Conservation (phyloP, 2,797 vertebrate genomes). For the Halcyon leucocephala region DNA sequence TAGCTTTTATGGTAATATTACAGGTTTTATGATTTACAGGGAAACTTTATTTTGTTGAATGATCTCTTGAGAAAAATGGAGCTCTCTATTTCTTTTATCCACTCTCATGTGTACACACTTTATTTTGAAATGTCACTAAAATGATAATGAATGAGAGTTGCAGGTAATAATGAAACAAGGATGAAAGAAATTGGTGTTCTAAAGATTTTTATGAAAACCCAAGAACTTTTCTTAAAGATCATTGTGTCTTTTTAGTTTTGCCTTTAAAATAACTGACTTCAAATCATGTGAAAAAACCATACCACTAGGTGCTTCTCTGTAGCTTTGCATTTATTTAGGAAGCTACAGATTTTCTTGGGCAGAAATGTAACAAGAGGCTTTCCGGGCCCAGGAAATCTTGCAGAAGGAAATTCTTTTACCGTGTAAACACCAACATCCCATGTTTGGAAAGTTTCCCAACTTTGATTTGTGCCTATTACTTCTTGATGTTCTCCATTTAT, state of each 20-base stretch:
- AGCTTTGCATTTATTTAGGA: neutral
- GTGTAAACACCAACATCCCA: neutral
- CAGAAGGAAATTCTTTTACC: neutral
- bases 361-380: neutral
- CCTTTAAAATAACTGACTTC: neutral
- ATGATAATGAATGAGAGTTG: neutral
- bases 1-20: neutral
- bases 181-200: neutral
- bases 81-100: neutral
- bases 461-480: neutral
- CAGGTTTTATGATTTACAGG: neutral
- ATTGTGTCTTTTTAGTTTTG: neutral
- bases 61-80: neutral
- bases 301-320: neutral
- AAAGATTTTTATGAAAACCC: neutral
- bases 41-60: neutral
- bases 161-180: neutral
- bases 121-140: neutral
- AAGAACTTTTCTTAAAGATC: neutral
- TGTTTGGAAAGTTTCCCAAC: too few relatives aligned
- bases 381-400: neutral
- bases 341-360: neutral
- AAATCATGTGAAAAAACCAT: fast-evolving
- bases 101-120: neutral
- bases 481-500: neutral